These are phyloP conservation scores for Diaprepes abbreviatus DNA, from an alignment of 2,888 invertebrate genomes.

Conservation along the genomic window DNA sequence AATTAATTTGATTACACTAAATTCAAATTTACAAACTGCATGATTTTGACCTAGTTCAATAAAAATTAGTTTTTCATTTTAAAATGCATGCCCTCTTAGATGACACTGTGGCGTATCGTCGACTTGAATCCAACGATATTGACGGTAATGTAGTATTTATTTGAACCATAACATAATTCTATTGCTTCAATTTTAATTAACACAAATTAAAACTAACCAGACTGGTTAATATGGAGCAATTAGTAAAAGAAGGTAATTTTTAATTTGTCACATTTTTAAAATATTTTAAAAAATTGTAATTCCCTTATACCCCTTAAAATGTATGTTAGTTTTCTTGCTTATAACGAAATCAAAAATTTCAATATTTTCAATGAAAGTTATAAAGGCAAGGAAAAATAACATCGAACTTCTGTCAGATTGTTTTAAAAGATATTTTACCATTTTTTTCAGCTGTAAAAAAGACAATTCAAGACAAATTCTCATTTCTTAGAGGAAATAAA, in stretches of 20 bases:
- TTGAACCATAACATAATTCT: constrained; percentile 23
- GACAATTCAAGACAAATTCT: constrained; percentile 49
- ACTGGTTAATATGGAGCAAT: constrained; percentile 52
- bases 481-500: constrained; percentile 52
- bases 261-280: constrained; percentile 26
- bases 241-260: constrained; percentile 59
- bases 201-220: not conserved
- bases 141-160: constrained; percentile 57
- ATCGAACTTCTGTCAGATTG: constrained; percentile 33
- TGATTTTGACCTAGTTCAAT: too few relatives aligned
- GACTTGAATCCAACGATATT: constrained; percentile 58
- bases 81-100: constrained; percentile 52
- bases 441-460: constrained; percentile 55
- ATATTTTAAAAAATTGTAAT: not conserved
- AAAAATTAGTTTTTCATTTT: constrained; percentile 28
- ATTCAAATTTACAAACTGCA: too few relatives aligned
- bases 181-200: constrained; percentile 36
- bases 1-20: too few relatives aligned
- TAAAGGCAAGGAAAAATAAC: constrained; percentile 18
- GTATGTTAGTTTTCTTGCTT: constrained; percentile 10
- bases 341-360: not conserved
- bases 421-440: constrained; percentile 17
- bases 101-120: constrained; percentile 59
- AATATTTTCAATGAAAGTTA: not conserved
- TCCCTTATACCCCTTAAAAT: not conserved